These are phyloP conservation scores for Tolmerus cingulatus DNA, from an alignment of 2,888 invertebrate genomes.

Conservation along the genomic window DNA sequence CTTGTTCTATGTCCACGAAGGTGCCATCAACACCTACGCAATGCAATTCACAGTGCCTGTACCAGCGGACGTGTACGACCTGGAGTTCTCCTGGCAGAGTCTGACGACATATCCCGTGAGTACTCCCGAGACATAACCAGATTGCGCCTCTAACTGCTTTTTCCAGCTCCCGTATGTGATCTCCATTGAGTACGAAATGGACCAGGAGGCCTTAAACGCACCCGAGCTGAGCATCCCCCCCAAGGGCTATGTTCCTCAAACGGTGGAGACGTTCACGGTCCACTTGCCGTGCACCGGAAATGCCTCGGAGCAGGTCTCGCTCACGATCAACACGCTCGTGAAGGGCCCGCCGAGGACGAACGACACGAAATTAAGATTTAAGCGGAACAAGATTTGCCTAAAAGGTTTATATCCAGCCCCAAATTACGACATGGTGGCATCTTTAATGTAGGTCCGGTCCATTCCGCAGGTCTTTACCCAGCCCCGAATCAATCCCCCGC, in stretches of 20 bases:
- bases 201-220: constrained; percentile 77
- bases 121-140: constrained; percentile 45
- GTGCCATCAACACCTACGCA: constrained; percentile 80
- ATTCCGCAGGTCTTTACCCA: constrained; percentile 63
- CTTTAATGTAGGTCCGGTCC: constrained; percentile 38
- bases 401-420: constrained; percentile 68
- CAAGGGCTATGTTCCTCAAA: constrained; percentile 79
- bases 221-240: constrained; percentile 86
- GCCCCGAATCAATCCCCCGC: constrained; percentile 76
- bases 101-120: constrained; percentile 73
- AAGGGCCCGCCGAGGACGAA: constrained; percentile 76
- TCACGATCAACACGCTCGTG: constrained; percentile 83
- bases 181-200: constrained; percentile 75
- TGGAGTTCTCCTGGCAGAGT: constrained; percentile 84
- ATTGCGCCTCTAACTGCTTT: background rate
- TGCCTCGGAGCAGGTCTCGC: constrained; percentile 81
- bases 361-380: constrained; percentile 78
- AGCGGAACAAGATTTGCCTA: constrained; percentile 86
- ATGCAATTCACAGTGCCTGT: constrained; percentile 80
- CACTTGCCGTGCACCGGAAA: constrained; percentile 84
- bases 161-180: constrained; percentile 70
- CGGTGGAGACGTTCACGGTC: constrained; percentile 79
- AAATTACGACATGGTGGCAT: background rate
- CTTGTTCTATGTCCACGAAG: constrained; percentile 79
- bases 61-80: constrained; percentile 74